Evolutionary conservation across 2,797 vertebrate genomes (phyloP).

Genomic region (Etheostoma perlongum): DNA sequence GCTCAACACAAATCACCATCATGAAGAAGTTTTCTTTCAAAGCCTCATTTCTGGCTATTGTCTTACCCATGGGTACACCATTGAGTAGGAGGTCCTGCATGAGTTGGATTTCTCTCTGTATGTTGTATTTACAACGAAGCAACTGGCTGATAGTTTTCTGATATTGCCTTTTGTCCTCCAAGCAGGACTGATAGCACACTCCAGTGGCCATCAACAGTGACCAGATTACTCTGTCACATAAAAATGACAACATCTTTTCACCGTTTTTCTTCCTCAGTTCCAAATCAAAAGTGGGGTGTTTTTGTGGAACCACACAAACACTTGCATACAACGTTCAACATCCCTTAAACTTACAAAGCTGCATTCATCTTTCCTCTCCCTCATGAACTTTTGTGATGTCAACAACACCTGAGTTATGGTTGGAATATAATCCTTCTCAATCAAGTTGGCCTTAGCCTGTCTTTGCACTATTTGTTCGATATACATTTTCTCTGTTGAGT

Average conservation of each 20-base stretch:
- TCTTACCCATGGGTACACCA: conserved; percentile 81
- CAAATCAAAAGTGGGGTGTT: conserved; percentile 70
- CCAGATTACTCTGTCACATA: conserved; percentile 80
- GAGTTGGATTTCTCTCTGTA: conserved; percentile 80
- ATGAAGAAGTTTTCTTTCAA: conserved; percentile 95
- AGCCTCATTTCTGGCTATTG: conserved; percentile 91
- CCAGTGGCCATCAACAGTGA: conserved; percentile 88
- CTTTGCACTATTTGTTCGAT: conserved; percentile 91
- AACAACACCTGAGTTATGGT: conserved; percentile 83
- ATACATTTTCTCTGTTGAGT: conserved; percentile 86
- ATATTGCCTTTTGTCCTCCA: conserved; percentile 85
- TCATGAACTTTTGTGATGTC: conserved; percentile 89
- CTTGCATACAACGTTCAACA: conserved; percentile 91
- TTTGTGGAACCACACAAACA: conserved; percentile 88
- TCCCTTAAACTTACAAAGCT: conserved; percentile 93
- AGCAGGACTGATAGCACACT: conserved; percentile 91
- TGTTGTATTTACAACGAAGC: conserved; percentile 72
- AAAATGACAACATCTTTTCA: background rate
- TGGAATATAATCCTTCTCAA: accelerated
- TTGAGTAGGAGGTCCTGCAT: conserved; percentile 89
- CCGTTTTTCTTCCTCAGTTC: background rate
- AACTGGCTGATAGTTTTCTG: conserved; percentile 62
- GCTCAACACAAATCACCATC: conserved; percentile 94
- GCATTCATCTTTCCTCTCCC: conserved; percentile 86
- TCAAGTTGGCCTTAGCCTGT: conserved; percentile 43